Evolutionary conservation across 64 coral and sea anemone species (phyloP).

Genomic region (Actinia tenebrosa): DNA sequence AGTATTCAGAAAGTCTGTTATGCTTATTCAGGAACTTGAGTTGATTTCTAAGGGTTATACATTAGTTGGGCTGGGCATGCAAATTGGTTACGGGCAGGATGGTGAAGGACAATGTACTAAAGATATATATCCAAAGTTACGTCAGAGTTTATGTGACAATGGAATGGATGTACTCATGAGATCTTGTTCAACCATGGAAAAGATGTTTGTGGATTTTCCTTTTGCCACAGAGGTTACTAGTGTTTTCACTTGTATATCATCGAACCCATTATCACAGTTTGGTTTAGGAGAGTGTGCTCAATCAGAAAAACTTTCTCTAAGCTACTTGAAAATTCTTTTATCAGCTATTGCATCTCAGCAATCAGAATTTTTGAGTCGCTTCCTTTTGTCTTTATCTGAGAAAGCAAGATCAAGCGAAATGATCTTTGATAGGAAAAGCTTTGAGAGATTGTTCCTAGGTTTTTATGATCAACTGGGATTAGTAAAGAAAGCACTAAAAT

Average conservation of each 20-base stretch:
- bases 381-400: slow-evolving; percentile 49
- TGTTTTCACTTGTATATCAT: slow-evolving; percentile 66
- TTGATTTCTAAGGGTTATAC: slow-evolving; percentile 60
- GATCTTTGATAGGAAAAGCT: slow-evolving; percentile 7
- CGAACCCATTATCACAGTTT: slow-evolving; percentile 26
- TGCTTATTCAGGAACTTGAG: slow-evolving; percentile 83
- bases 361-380: slow-evolving; percentile 75
- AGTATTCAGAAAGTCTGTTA: slow-evolving; percentile 66
- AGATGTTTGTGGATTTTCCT: slow-evolving; percentile 25
- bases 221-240: slow-evolving; percentile 40
- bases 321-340: slow-evolving; percentile 50
- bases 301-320: slow-evolving; percentile 43
- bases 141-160: slow-evolving; percentile 44
- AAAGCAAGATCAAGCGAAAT: slow-evolving; percentile 21
- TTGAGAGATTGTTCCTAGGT: slow-evolving; percentile 5
- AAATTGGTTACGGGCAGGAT: slow-evolving; percentile 27
- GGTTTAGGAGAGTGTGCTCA: not conserved
- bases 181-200: slow-evolving; percentile 27
- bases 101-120: not conserved
- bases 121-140: slow-evolving; percentile 55
- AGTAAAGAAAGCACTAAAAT: slow-evolving; percentile 6
- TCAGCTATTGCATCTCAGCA: slow-evolving; percentile 45
- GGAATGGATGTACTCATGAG: slow-evolving; percentile 18
- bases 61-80: slow-evolving; percentile 43
- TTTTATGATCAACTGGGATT: slow-evolving; percentile 38